Conservation (phyloP, 2,797 vertebrate genomes). For the Crypturellus tataupa region DNA sequence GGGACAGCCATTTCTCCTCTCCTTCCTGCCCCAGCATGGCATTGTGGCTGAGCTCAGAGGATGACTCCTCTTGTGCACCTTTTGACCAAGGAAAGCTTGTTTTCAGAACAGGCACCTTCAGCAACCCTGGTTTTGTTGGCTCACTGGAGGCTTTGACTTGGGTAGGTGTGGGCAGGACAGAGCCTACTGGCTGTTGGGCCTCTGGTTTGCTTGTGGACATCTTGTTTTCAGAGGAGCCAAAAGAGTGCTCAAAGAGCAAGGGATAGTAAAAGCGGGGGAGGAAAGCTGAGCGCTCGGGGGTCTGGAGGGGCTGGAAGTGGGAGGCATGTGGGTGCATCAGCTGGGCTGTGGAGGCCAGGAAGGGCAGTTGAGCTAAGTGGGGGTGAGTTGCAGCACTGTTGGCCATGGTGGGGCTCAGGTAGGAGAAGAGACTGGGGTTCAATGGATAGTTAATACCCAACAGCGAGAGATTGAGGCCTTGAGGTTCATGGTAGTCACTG, state of each 20-base stretch:
- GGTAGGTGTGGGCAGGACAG: not conserved
- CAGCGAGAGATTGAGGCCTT: constrained; percentile 91
- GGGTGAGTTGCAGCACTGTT: constrained; percentile 80
- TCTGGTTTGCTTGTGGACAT: constrained; percentile 78
- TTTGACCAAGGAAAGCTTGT: constrained; percentile 80
- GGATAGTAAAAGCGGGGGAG: constrained; percentile 93
- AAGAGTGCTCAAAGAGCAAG: constrained; percentile 89
- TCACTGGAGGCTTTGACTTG: constrained; percentile 70
- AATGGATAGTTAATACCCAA: constrained; percentile 93
- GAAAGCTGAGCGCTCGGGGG: constrained; percentile 83
- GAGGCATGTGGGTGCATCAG: constrained; percentile 84
- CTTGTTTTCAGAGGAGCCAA: constrained; percentile 79
- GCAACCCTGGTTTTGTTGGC: constrained; percentile 83
- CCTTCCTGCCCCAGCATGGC: constrained; percentile 46
- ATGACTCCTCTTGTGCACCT: constrained; percentile 83
- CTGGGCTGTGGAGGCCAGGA: constrained; percentile 89
- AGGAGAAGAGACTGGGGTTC: constrained; percentile 91
- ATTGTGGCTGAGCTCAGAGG: constrained; percentile 64
- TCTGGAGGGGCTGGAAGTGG: constrained; percentile 81
- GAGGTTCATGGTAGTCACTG: constrained; percentile 88
- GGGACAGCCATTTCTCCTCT: constrained; percentile 73
- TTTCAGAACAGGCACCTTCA: constrained; percentile 87
- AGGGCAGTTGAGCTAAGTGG: constrained; percentile 88
- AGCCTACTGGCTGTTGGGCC: constrained; percentile 43
- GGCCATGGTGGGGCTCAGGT: constrained; percentile 88